Percentiles rank a stretch among this genome's conserved stretches.
phyloP scores from a whole-genome alignment of 1,140 invertebrate species.

The Bombus ignitus region DNA sequence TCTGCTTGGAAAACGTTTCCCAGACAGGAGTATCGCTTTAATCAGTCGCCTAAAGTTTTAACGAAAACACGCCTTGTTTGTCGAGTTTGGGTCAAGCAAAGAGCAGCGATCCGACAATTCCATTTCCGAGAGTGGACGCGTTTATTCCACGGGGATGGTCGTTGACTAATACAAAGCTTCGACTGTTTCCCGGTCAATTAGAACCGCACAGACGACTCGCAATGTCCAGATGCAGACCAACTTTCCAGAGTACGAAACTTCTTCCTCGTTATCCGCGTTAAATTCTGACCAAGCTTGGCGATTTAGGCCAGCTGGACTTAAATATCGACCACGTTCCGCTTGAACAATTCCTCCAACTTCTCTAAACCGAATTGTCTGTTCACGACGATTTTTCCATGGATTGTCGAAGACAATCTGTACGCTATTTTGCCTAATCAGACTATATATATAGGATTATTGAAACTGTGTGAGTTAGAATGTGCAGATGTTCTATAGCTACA shows the following conservation, averaged over 20 bases:
- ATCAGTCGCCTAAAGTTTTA: slow-evolving; percentile 19
- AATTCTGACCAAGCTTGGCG: background rate
- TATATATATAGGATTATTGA: no score
- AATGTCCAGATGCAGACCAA: background rate
- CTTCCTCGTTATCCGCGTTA: slow-evolving; percentile 23
- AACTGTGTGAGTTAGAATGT: no score
- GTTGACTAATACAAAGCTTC: slow-evolving; percentile 46
- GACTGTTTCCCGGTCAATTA: slow-evolving; percentile 63
- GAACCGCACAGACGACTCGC: slow-evolving; percentile 34
- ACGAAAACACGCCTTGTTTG: slow-evolving; percentile 30
- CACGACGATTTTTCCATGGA: background rate
- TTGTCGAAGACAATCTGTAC: no score
- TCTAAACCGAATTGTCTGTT: background rate
- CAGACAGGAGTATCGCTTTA: background rate
- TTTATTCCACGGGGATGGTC: slow-evolving; percentile 17
- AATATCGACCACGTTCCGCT: background rate
- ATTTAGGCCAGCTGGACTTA: background rate
- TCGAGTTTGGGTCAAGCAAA: slow-evolving; percentile 1
- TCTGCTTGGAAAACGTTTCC: background rate
- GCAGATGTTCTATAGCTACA: no score
- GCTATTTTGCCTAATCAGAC: no score
- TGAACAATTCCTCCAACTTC: background rate
- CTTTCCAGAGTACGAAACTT: slow-evolving; percentile 33
- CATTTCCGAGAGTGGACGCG: background rate
- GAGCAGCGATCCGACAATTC: slow-evolving; percentile 30